Conservation (phyloP, 2,113 vertebrate genomes). For the Crotalus helleri region DNA sequence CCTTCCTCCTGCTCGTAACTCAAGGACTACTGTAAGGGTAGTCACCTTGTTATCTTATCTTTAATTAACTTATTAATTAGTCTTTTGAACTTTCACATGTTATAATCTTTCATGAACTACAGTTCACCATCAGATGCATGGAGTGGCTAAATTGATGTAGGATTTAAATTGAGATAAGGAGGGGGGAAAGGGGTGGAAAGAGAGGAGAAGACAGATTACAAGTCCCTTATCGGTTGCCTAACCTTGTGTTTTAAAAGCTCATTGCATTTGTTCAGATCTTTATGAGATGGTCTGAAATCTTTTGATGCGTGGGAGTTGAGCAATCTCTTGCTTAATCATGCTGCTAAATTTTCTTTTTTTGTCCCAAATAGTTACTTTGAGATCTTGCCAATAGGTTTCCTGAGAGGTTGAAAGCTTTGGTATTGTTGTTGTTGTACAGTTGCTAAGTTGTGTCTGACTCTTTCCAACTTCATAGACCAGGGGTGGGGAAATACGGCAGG, state of each 20-base stretch:
- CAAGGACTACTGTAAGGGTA: neutral
- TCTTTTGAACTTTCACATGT: neutral
- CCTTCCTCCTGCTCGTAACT: neutral
- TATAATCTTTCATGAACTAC: neutral
- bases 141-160: neutral
- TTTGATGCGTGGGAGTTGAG: neutral
- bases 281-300: neutral
- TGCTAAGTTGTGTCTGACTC: no score
- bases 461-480: no score
- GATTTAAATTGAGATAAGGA: neutral
- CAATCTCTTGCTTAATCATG: neutral
- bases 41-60: neutral
- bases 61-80: neutral
- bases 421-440: no score
- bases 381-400: neutral
- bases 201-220: neutral
- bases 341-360: neutral
- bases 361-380: neutral
- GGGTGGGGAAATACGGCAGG: no score
- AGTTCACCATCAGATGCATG: neutral
- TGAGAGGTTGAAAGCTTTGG: neutral
- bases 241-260: neutral
- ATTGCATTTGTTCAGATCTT: neutral
- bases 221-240: neutral
- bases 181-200: neutral